Evolutionary conservation across 2,888 invertebrate species (phyloP), one percentile per base, ranked within the genome.

Genomic region (Hemistola chrysoprasaria): DNA sequence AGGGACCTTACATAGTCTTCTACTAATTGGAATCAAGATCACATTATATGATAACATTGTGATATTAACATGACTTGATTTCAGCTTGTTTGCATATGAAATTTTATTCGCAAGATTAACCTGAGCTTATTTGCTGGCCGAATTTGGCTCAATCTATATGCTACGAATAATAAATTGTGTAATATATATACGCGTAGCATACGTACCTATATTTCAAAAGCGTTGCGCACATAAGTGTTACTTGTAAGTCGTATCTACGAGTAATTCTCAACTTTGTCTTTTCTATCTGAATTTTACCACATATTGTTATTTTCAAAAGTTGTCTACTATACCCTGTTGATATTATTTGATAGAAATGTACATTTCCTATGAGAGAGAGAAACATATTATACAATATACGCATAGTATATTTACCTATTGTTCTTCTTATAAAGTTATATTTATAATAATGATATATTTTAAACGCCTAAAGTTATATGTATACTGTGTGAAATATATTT

Each of bases 321-420:
- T 23, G 11, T 20, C n/a, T 42, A 21, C n/a, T 42, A 21, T 33
- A 28, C 36, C 27, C 16, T 33, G 27, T 40, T 46, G 26, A 34
- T 41, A 41, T 46, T 38, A 40, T 31, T 39, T 49, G 49, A 48
- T 59, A 56, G 57, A 69, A 65, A 67, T 75, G 74, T 83, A 81
- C 65, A 77, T 76, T 79, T 76, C 66, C 70, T 71, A 80, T 78
- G 84, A 85, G 84, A 85, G 84, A 85, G 43, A 43, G 43, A 43
- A 43, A 30, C 30, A 38, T 43, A 59, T 56, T 66, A 64, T 65
- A 66, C 63, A 71, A 67, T 63, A n/a, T n/a, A 73, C 64, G 53
- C 48, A 65, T 62, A 65, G 61, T 59, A 68, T 67, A 62, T 54
- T 54, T 43, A 62, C 62, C 53, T 62, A 59, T 65, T 64, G 65